phyloP scores from a whole-genome alignment of 1,140 invertebrate genomes.

The Portunus trituberculatus region DNA sequence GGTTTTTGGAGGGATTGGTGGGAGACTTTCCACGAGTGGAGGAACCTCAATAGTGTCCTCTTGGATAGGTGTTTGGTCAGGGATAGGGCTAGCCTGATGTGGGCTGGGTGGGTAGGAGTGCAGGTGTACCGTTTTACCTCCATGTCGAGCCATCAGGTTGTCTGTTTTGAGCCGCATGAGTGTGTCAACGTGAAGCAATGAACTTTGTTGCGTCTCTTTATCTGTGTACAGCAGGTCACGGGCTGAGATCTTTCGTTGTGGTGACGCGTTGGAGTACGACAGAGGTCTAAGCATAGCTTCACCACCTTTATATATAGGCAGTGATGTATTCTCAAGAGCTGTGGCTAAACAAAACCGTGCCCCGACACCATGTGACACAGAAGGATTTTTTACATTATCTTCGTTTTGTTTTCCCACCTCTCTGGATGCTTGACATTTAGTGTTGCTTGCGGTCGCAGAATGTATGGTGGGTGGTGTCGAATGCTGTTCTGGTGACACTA shows the following conservation, averaged over 20 bases:
- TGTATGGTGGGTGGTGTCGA: background rate
- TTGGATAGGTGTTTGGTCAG: background rate
- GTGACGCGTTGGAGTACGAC: background rate
- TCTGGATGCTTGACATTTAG: background rate
- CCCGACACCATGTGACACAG: background rate
- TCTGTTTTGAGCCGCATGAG: slow-evolving; percentile 51
- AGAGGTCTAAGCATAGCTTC: background rate
- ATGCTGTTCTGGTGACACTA: background rate
- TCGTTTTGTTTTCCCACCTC: background rate
- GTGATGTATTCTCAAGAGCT: background rate
- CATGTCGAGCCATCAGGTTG: slow-evolving; percentile 44
- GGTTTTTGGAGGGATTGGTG: background rate
- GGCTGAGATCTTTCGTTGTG: background rate
- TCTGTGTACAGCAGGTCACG: background rate
- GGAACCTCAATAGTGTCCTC: background rate
- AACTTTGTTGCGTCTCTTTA: background rate
- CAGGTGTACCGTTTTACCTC: slow-evolving; percentile 16
- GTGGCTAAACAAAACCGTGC: background rate
- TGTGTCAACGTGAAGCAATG: background rate
- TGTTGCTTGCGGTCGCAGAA: background rate
- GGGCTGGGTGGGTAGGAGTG: background rate
- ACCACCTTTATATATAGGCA: background rate
- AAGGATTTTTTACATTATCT: background rate
- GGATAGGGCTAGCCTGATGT: background rate
- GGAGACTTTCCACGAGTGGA: background rate